Conservation (phyloP, 2,888 invertebrate genomes). For the Bhutanitis thaidina region DNA sequence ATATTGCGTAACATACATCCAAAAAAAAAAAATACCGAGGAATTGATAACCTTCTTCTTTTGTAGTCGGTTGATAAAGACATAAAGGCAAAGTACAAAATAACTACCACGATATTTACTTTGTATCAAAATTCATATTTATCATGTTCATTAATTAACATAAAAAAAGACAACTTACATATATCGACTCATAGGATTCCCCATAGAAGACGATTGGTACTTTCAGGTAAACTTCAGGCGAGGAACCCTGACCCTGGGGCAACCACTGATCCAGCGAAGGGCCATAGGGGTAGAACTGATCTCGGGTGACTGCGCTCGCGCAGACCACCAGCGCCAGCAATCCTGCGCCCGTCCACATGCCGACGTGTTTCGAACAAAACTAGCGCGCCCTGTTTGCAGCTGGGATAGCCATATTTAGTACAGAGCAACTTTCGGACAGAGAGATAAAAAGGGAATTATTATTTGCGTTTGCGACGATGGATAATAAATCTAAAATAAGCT, state of each 20-base stretch:
- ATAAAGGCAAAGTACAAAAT: no score
- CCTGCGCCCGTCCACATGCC: conserved; percentile 69
- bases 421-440: conserved; percentile 2
- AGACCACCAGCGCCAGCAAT: conserved; percentile 48
- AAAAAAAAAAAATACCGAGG: no score
- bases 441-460: background rate
- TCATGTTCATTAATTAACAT: background rate
- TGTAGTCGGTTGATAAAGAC: no score
- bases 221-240: conserved; percentile 82
- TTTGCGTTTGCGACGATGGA: no score
- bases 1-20: no score
- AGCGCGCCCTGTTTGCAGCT: conserved; percentile 22
- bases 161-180: conserved; percentile 84
- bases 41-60: no score
- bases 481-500: no score
- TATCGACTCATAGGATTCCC: conserved; percentile 85
- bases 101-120: no score
- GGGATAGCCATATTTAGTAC: background rate
- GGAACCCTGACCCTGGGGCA: conserved; percentile 81
- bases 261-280: conserved; percentile 68
- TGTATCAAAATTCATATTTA: no score
- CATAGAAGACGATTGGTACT: conserved; percentile 90
- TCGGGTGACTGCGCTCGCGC: conserved; percentile 66
- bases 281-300: conserved; percentile 82
- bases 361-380: conserved; percentile 41